Base-by-base conservation (phyloP, 2,797 vertebrate genomes). In the Cyclura pinguis region DNA sequence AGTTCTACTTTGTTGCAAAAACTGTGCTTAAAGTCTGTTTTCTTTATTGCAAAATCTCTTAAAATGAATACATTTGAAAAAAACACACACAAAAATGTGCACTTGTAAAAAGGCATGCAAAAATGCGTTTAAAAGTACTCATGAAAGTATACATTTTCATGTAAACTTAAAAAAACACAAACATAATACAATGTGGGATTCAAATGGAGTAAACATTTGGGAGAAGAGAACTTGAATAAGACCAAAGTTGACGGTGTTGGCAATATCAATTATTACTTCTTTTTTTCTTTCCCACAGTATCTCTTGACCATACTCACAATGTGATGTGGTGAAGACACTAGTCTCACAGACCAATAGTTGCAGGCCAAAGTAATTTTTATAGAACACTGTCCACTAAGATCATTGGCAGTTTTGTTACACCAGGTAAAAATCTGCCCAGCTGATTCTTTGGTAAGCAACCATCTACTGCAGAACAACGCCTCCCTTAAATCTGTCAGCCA, bases 401-500 rank as follows among this genome's bases (percentile, higher is more conserved):
- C 47, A 57, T 59, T n/a, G 62, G 64, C 52, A 42, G 78, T 84
- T 84, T 32, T 73, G 29, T 55, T 62, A 86, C 5, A 62, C 64
- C 13, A 50, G 67, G 35, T 59, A n/a, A 50, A 35, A 52, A 85
- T 73, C 67, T 59, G 16, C 8, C 18, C 47, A 47, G 27, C 76
- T 73, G 42, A 42, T 47, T 52, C 47, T 2, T 32, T 86, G 38
- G 38, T 77, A 62, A 64, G 42, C 24, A 24, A 50, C 80, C 72
- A 84, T 59, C 86, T 77, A 69, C n/a, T 47, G 9, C 67, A 55
- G 35, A 47, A 69, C 29, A 0, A 0, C 89, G 67, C 8, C n/a
- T 64, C 32, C 18, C 69, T 74, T 82, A 67, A 91, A 93, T 89
- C 89, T 88, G 20, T 84, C 92, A 89, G 64, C 64, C 1, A 78